Evolutionary conservation across 2,113 vertebrate species (phyloP), one percentile per base, ranked within the genome.

Genomic region (Xyliphius kryptos): DNA sequence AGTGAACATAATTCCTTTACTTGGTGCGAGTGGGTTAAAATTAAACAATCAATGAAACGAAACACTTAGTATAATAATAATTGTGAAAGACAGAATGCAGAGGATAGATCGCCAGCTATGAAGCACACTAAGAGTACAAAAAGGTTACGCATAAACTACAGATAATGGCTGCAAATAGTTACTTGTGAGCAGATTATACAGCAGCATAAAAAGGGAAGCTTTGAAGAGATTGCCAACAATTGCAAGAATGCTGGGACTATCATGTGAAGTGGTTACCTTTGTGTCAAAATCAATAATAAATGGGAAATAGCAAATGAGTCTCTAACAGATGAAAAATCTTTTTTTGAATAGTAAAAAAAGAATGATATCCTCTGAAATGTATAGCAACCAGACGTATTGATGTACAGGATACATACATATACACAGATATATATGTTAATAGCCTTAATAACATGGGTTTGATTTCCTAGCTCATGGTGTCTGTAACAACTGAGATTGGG

Each of bases 211-310:
- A 55, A 10, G 15, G 53, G 32, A n/a, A 38, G 36, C 4, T 38
- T 10, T 16, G 10, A 13, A 55, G 16, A 38, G 38, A 37, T 55
- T 38, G 51, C 11, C n/a, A 54, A 54, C n/a, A 54, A 54, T 7
- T 10, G 9, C 52, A 54, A 16, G 52, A 54, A 54, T 54, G 5
- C 26, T 16, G 51, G 22, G n/a, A 36, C 36, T 36, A 54, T 54
- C 26, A 36, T 36, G 52, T 54, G 10, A 37, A 12, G 15, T 54
- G n/a, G 26, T 52, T 52, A 52, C 4, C 6, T 8, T 14, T 52
- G 13, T 52, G 6, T 26, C 50, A 52, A 54, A 16, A 15, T 15
- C 26, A 37, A 4, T 54, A 15, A 15, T 10, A 54, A 54, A n/a
- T 37, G 3, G 5, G 9, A 11, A 15, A 54, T 36, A 36, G 37